phyloP scores from a whole-genome alignment of 2,113 vertebrate species.

The Petrocephalus microphthalmus region DNA sequence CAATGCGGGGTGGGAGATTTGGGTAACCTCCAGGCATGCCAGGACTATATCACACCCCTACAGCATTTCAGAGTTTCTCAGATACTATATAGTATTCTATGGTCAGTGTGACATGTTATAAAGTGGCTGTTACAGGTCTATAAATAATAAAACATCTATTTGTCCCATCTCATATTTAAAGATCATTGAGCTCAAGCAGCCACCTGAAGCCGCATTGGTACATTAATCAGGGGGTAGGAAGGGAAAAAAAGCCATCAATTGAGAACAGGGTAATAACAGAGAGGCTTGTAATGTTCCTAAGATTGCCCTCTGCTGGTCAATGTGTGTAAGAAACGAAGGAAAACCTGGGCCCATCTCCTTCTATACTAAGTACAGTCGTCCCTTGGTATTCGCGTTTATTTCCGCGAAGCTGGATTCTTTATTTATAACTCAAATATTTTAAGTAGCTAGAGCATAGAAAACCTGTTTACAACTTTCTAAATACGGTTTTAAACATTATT shows the following conservation, averaged over 20 bases:
- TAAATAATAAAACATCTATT: not conserved
- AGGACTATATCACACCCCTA: not conserved
- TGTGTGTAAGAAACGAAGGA: constrained; percentile 41
- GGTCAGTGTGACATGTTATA: not conserved
- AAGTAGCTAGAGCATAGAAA: no score
- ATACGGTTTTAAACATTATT: no score
- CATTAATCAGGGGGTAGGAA: not conserved
- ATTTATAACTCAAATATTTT: no score
- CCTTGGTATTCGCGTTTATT: no score
- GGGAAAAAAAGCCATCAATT: not conserved
- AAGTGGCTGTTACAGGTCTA: not conserved
- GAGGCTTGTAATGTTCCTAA: not conserved
- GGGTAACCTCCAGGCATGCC: not conserved
- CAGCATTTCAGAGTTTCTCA: not conserved
- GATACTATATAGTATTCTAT: not conserved
- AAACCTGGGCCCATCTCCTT: constrained; percentile 45
- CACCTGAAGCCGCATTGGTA: not conserved
- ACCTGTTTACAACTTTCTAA: no score
- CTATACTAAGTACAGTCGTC: constrained; percentile 48
- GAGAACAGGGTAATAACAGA: not conserved
- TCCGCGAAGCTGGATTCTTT: no score
- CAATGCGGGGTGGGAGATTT: not conserved
- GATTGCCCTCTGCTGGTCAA: constrained; percentile 32
- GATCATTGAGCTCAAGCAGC: not conserved
- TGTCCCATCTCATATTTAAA: not conserved